Conservation (phyloP, 2,113 vertebrate genomes). For the Myiagra hebetior region DNA sequence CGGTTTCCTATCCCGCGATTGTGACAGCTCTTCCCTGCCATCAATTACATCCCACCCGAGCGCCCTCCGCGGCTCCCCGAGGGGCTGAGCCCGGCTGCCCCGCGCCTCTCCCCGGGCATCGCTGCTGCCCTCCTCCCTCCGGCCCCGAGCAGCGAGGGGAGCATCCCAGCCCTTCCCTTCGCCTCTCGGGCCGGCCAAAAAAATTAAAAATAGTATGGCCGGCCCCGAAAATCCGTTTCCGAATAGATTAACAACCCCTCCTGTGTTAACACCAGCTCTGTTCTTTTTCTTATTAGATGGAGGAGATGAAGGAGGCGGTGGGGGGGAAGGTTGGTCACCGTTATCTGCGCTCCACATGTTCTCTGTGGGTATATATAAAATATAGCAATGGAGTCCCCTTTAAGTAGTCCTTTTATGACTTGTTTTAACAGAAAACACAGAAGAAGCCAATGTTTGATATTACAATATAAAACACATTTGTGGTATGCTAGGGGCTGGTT, state of each 20-base stretch:
- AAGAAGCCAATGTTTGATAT: slow-evolving; percentile 61
- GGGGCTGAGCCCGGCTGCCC: neutral
- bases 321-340: slow-evolving; percentile 40
- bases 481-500: slow-evolving; percentile 49
- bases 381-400: slow-evolving; percentile 50
- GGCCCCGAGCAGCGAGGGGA: neutral
- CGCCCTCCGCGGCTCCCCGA: neutral
- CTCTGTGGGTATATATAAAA: slow-evolving; percentile 65
- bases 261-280: slow-evolving; percentile 51
- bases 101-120: neutral
- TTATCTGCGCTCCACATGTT: slow-evolving; percentile 74
- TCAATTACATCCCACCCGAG: slow-evolving; percentile 4
- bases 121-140: neutral
- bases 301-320: slow-evolving; percentile 35
- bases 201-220: neutral
- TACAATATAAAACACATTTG: slow-evolving; percentile 66
- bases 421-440: slow-evolving; percentile 58
- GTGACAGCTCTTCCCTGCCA: slow-evolving; percentile 53
- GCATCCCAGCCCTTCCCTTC: neutral
- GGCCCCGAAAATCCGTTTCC: slow-evolving; percentile 22
- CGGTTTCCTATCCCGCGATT: slow-evolving; percentile 40
- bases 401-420: slow-evolving; percentile 66
- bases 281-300: slow-evolving; percentile 65
- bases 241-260: slow-evolving; percentile 52
- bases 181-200: neutral